phyloP scores from a whole-genome alignment of 2,888 invertebrate species.

The Diachrysia chrysitis region DNA sequence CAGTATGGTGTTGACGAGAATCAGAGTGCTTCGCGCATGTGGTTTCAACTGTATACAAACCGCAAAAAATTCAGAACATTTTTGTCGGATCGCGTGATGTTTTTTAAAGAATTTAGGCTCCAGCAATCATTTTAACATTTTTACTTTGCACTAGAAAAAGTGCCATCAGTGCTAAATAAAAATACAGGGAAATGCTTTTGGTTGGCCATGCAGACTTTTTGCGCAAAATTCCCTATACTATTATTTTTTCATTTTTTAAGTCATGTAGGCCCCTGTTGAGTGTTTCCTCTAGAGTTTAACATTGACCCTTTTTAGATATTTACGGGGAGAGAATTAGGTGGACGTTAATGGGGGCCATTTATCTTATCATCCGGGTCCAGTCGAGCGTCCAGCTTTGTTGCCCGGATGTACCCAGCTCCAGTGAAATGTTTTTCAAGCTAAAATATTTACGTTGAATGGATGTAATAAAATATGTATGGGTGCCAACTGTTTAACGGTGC shows the following conservation, averaged over 20 bases:
- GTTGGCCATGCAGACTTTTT: slow-evolving; percentile 1
- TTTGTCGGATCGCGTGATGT: not conserved
- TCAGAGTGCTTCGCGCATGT: not conserved
- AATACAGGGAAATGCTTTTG: slow-evolving; percentile 23
- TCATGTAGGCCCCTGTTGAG: not conserved
- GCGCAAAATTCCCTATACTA: slow-evolving; percentile 7
- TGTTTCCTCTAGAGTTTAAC: slow-evolving; percentile 8
- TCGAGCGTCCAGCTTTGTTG: slow-evolving; percentile 25
- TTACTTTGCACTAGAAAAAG: slow-evolving; percentile 30
- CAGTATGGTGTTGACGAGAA: not conserved
- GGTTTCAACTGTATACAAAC: not conserved
- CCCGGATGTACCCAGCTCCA: slow-evolving; percentile 15
- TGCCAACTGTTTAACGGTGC: not conserved
- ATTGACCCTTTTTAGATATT: slow-evolving; percentile 1
- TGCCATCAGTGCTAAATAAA: slow-evolving; percentile 46
- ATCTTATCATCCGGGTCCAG: slow-evolving; percentile 41
- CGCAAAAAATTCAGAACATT: not conserved
- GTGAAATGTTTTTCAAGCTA: slow-evolving; percentile 11
- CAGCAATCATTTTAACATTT: slow-evolving; percentile 27
- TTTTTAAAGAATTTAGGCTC: slow-evolving; percentile 2
- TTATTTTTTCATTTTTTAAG: slow-evolving; percentile 8
- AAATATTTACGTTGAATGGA: not conserved
- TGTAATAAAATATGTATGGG: not conserved
- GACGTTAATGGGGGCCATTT: slow-evolving; percentile 24
- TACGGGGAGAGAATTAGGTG: slow-evolving; percentile 16